Evolutionary conservation across 2,888 invertebrate genomes (phyloP), one percentile per base, ranked within the genome.

Genomic region (Empis livida): DNA sequence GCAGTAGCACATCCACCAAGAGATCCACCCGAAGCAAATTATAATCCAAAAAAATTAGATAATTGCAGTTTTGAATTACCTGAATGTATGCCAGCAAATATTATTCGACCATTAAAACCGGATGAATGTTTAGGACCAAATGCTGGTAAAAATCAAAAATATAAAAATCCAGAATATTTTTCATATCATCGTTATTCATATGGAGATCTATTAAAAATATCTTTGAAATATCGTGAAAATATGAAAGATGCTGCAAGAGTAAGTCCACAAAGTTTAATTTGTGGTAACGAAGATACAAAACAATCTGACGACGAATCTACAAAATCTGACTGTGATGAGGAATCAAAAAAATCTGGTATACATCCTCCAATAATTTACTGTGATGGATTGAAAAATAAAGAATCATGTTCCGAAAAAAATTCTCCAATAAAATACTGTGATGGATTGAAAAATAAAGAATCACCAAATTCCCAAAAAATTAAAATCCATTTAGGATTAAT

Each of bases 101-200:
- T 57, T 4, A 64, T 57, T 53, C 62, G 66, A 1, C 53, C 53
- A 17, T 59, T 66, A 8, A 10, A 31, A 5, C 27, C 44, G 0
- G 44, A 53, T 10, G 65, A 65, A 31, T 20, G 43, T 2, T 51
- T 65, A 2, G 66, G 65, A 4, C 65, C 65, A 2, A 55, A 56
- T 5, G 66, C 65, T 0, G 53, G 58, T 10, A 59, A 56, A 31
- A 37, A 37, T 2, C 46, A 51, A 11, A 20, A 42, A 0, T 65
- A 65, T 47, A 65, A 66, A 48, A 66, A 64, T 54, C 51, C 59
- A 0, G 57, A 59, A 13, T 65, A 65, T 44, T 65, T 55, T 49
- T 54, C 57, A 4, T 63, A 65, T 42, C 66, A 65, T 55, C 63
- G 66, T 6, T 66, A 54, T 45, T 59, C 60, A 1, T 62, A 61